These are phyloP conservation scores for Thymelicus acteon DNA, from an alignment of 2,888 invertebrate genomes.

Conservation along the genomic window DNA sequence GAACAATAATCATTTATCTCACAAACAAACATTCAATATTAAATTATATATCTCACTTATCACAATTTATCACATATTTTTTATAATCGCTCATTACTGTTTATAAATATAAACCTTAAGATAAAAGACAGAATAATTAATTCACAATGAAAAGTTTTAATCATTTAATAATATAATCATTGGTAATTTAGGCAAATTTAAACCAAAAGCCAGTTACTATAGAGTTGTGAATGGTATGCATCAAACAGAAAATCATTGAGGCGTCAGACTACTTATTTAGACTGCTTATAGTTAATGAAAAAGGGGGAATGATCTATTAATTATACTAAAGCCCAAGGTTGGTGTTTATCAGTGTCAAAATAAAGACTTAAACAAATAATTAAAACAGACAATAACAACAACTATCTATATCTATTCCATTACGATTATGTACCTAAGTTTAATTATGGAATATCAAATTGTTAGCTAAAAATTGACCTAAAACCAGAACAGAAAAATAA, in stretches of 20 bases:
- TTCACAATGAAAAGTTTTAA: neutral
- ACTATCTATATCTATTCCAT: too few relatives aligned
- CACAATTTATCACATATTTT: slow-evolving; percentile 7
- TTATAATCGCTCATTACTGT: slow-evolving; percentile 5
- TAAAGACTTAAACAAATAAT: too few relatives aligned
- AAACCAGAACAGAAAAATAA: too few relatives aligned
- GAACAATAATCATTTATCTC: slow-evolving; percentile 24
- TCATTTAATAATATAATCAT: neutral
- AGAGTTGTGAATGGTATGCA: neutral
- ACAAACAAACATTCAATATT: slow-evolving; percentile 20
- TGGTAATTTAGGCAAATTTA: neutral
- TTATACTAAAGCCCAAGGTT: neutral
- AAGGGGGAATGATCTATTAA: slow-evolving; percentile 4
- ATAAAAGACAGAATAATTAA: neutral
- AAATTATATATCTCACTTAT: slow-evolving; percentile 9
- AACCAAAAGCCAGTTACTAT: neutral
- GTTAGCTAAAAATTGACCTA: too few relatives aligned
- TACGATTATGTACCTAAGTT: too few relatives aligned
- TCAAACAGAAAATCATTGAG: neutral
- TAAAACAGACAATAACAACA: too few relatives aligned
- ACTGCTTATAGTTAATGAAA: neutral
- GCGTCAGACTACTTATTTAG: neutral
- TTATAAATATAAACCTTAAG: slow-evolving; percentile 8
- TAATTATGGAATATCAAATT: too few relatives aligned
- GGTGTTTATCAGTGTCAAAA: too few relatives aligned